phyloP scores from a whole-genome alignment of 1,140 invertebrate species.

The Zaprionus camerounensis region DNA sequence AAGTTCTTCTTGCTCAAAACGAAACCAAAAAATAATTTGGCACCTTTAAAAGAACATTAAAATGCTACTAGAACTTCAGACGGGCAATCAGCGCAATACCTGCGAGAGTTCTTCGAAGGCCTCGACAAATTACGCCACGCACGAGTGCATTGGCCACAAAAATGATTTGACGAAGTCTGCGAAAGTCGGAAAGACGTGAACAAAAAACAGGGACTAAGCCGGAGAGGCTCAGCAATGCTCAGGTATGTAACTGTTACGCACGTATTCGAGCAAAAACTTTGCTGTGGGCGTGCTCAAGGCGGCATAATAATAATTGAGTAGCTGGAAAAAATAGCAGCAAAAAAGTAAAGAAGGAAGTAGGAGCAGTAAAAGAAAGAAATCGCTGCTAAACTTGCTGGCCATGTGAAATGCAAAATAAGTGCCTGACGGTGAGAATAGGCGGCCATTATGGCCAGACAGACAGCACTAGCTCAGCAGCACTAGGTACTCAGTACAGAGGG shows the following conservation, averaged over 20 bases:
- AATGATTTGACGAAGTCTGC: slow-evolving; percentile 63
- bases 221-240: slow-evolving; percentile 1
- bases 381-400: slow-evolving; percentile 28
- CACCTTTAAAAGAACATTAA: slow-evolving; percentile 72
- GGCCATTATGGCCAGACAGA: slow-evolving; percentile 58
- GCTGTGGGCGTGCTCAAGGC: slow-evolving; percentile 29
- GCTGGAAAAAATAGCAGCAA: slow-evolving; percentile 38
- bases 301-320: slow-evolving; percentile 79
- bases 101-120: neutral
- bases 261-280: slow-evolving; percentile 56
- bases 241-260: slow-evolving; percentile 30
- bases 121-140: slow-evolving; percentile 76
- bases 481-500: neutral
- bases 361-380: slow-evolving; percentile 28
- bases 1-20: neutral
- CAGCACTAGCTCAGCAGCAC: neutral
- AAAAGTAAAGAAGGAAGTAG: slow-evolving; percentile 16
- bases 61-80: slow-evolving; percentile 43
- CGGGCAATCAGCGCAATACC: slow-evolving; percentile 60
- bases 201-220: neutral
- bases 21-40: slow-evolving; percentile 58
- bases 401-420: slow-evolving; percentile 66
- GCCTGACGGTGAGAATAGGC: slow-evolving; percentile 21
- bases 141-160: slow-evolving; percentile 71
- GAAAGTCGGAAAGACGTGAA: slow-evolving; percentile 23